Conservation (phyloP, 1,140 invertebrate species). For the Brachionus rotundiformis region DNA sequence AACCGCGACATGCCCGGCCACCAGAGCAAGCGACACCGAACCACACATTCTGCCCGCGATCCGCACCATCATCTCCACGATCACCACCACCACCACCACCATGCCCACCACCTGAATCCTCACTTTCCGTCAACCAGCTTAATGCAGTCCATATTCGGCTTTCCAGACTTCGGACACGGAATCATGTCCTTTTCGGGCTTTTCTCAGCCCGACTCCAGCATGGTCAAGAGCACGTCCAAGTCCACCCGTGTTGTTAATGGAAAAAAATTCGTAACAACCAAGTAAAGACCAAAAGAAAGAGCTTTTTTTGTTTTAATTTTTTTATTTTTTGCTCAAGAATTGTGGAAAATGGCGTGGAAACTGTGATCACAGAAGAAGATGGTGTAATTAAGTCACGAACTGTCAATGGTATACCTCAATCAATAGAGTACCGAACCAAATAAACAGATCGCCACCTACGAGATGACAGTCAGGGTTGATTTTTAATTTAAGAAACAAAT, state of each 20-base stretch:
- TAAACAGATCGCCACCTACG: not conserved
- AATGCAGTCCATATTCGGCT: constrained; percentile 41
- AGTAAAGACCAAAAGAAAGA: not conserved
- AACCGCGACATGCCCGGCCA: not conserved
- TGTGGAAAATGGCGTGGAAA: constrained; percentile 48
- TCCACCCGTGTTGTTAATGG: constrained; percentile 49
- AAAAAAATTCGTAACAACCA: constrained; percentile 46
- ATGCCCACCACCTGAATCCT: constrained; percentile 28
- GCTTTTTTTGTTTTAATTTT: not conserved
- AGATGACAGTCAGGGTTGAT: not conserved
- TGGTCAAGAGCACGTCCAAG: constrained; percentile 25
- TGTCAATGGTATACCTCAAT: constrained; percentile 46
- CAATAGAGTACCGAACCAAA: constrained; percentile 28
- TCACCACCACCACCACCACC: constrained; percentile 35
- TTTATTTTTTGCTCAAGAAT: constrained; percentile 27
- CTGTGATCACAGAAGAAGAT: constrained; percentile 48
- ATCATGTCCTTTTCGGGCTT: constrained; percentile 20
- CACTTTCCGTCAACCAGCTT: constrained; percentile 9
- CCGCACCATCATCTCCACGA: not conserved
- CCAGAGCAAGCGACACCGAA: constrained; percentile 10
- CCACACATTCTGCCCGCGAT: constrained; percentile 13
- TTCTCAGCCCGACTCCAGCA: not conserved
- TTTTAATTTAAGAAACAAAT: no score
- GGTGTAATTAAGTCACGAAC: constrained; percentile 39
- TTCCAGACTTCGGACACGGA: constrained; percentile 2